phyloP scores from a whole-genome alignment of 2,113 vertebrate species.

The Ctenodactylus gundi region DNA sequence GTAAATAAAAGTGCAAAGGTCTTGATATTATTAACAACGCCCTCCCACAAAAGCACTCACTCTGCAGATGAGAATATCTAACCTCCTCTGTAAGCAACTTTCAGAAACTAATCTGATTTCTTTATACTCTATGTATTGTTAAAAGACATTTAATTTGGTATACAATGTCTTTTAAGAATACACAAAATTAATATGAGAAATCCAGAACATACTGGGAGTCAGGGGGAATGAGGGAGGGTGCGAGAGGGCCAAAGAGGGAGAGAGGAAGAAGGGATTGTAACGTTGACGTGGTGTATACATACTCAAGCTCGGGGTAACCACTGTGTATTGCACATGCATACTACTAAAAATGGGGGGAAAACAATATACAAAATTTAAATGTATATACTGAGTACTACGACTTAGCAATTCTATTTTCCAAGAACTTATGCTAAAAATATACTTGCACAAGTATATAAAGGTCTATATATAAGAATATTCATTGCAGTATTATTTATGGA shows the following conservation, averaged over 20 bases:
- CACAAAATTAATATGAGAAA: too few relatives aligned
- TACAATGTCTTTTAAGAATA: too few relatives aligned
- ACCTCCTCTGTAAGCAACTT: not conserved
- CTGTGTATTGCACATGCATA: too few relatives aligned
- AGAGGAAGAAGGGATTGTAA: not conserved
- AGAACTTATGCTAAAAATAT: not conserved
- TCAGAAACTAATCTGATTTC: not conserved
- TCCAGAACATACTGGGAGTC: too few relatives aligned
- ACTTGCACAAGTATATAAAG: not conserved
- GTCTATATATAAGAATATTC: not conserved
- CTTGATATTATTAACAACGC: not conserved
- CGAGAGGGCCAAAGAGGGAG: too few relatives aligned
- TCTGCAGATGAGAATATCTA: not conserved
- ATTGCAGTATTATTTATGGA: not conserved
- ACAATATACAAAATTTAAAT: conserved; percentile 3
- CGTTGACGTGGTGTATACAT: too few relatives aligned
- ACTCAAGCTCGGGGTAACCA: too few relatives aligned
- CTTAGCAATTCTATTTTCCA: not conserved
- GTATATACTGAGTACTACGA: not conserved
- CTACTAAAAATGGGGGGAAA: too few relatives aligned
- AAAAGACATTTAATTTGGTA: not conserved
- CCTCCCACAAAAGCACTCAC: not conserved
- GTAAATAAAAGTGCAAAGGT: not conserved
- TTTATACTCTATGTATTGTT: not conserved
- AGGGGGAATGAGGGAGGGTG: too few relatives aligned